Percentiles rank a stretch among this genome's conserved stretches.
phyloP scores from a whole-genome alignment of 2,113 vertebrate genomes.

The Morphnarchus princeps region DNA sequence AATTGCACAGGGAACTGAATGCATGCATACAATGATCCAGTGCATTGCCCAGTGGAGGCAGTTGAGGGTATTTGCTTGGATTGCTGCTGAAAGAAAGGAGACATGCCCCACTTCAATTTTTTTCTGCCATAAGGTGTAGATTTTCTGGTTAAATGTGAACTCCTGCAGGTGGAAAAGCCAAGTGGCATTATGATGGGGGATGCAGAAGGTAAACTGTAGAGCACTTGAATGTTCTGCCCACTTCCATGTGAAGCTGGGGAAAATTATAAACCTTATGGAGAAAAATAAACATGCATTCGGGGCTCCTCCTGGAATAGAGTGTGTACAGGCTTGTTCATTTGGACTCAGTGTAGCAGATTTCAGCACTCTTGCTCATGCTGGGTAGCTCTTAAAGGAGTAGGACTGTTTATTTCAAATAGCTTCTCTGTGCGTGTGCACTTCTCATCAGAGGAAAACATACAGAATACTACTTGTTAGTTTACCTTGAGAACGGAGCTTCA shows the following conservation, averaged over 20 bases:
- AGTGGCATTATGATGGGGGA: not conserved
- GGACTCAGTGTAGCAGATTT: not conserved
- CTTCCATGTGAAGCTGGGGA: not conserved
- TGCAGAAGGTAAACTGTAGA: not conserved
- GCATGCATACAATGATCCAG: not conserved
- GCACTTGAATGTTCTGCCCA: not conserved
- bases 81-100: not conserved
- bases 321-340: not conserved
- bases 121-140: not conserved
- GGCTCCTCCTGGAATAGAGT: not conserved
- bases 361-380: not conserved
- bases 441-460: not conserved
- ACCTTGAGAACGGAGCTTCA: not conserved
- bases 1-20: not conserved
- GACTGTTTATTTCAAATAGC: not conserved
- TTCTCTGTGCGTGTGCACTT: rapidly evolving
- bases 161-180: not conserved
- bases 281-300: not conserved
- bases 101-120: not conserved
- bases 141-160: not conserved
- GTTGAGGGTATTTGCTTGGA: not conserved
- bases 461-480: not conserved
- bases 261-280: not conserved
- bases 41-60: not conserved
- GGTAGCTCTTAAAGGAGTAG: not conserved